A percentile compares a stretch with the other conserved stretches of the same genome.
These are phyloP conservation scores for Microctenopoma steveboyesi DNA, from an alignment of 2,797 vertebrate genomes.

Conservation along the genomic window DNA sequence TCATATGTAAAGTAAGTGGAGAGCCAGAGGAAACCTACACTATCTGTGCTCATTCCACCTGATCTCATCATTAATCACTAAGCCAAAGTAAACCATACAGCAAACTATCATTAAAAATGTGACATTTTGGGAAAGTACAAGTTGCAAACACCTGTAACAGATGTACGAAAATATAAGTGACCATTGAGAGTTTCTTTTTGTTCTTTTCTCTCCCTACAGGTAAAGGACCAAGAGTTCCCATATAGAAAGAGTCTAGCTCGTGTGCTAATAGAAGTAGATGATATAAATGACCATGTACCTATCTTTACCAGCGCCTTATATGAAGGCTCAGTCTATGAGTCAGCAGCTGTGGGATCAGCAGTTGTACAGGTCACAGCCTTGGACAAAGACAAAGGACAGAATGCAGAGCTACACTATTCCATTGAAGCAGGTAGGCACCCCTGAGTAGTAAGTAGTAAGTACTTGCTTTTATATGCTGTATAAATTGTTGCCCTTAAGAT, in stretches of 20 bases:
- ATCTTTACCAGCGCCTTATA: conserved; percentile 93
- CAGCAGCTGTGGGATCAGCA: conserved; percentile 93
- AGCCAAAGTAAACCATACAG: conserved; percentile 25
- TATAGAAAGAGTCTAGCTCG: conserved; percentile 94
- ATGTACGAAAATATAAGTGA: not conserved
- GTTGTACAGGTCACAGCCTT: conserved; percentile 94
- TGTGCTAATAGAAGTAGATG: conserved; percentile 92
- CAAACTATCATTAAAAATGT: not conserved
- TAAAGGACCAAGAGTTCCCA: conserved; percentile 97
- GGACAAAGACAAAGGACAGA: conserved; percentile 97
- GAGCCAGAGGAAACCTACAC: not conserved
- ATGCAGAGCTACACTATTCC: conserved; percentile 91
- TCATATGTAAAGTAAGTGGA: too few species aligned
- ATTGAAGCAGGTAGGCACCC: conserved; percentile 91
- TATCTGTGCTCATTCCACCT: conserved; percentile 15
- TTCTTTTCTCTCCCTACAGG: conserved; percentile 76
- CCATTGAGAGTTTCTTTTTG: not conserved
- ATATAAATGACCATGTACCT: conserved; percentile 95
- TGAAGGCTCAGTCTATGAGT: conserved; percentile 94
- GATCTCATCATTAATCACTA: conserved; percentile 35
- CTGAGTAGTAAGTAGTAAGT: not conserved
- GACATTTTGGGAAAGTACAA: not conserved
- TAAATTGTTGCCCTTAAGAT: conserved; percentile 4
- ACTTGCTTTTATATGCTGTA: not conserved
- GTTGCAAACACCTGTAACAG: not conserved